Base-by-base conservation (phyloP, 1,140 invertebrate species). In the Nasonia vitripennis region DNA sequence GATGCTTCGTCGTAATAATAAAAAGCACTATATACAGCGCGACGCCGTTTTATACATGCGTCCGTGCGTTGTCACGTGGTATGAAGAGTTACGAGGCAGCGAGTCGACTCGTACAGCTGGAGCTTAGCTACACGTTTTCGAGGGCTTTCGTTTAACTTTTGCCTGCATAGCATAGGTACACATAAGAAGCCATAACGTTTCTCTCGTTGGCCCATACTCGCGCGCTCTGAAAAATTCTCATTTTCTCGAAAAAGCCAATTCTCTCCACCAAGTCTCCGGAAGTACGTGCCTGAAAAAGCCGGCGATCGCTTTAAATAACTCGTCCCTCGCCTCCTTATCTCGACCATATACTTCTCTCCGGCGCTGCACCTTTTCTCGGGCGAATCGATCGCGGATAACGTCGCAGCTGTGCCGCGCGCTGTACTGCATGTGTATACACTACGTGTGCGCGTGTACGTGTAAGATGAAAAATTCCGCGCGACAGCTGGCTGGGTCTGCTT, bases 311-410 rank as follows among this genome's bases (percentile, higher is more conserved):
- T 62, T 62, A 62, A 62, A 62, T 23, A 79, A 68, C 67, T 79
- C 78, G 31, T n/a, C 9, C 51, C 62, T 79, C 78, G 34, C 23
- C 74, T 68, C 37, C 51, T 87, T 87, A 85, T 85, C 85, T 75
- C 55, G 55, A n/a, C 55, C 7, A 17, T 62, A 51, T 51, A 62
- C 55, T 62, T 62, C 55, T 62, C 55, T 62, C 27, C 23, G 74
- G 27, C 20, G 83, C 31, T 79, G 70, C 68, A 73, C 78, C 78
- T 85, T 80, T 78, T 71, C 68, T 71, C 27, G 70, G 78, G 75
- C 78, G 70, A 80, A 85, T 80, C 83, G 83, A 85, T 85, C 10
- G 83, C 41, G 51, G 23, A 37, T 68, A n/a, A 77, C 20, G 34
- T 83, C 51, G 70, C 83, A 74, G 83, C 78, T 85, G 77, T 27